Conservation (phyloP, 1,140 invertebrate genomes). For the Diorhabda elongata region DNA sequence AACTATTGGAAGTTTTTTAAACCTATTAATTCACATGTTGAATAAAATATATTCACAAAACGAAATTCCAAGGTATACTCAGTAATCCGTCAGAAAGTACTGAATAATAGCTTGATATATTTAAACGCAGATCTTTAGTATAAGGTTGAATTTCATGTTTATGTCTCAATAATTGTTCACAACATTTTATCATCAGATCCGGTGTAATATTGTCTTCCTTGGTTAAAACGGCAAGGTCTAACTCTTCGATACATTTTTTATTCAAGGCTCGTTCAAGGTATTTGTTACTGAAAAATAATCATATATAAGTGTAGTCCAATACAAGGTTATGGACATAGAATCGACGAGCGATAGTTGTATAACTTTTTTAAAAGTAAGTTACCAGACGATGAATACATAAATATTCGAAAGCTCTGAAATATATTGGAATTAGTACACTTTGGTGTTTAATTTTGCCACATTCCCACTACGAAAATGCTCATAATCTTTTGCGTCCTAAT, state of each 20-base stretch:
- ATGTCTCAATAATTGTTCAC: conserved; percentile 62
- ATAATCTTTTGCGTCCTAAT: too few species aligned
- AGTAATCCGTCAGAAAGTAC: conserved; percentile 85
- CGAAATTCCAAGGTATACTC: conserved; percentile 92
- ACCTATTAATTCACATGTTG: too few species aligned
- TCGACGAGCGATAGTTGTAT: background rate
- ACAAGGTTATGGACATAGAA: background rate
- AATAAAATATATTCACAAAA: conserved; percentile 45
- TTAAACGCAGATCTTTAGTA: conserved; percentile 59
- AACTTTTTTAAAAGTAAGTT: too few species aligned
- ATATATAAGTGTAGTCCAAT: background rate
- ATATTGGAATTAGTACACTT: too few species aligned
- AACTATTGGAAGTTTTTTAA: too few species aligned
- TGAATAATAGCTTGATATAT: conserved; percentile 87
- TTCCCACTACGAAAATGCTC: too few species aligned
- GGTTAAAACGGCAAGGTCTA: conserved; percentile 65
- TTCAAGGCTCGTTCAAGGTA: conserved; percentile 69
- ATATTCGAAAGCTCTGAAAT: too few species aligned
- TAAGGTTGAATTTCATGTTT: conserved; percentile 42
- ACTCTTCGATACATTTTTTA: conserved; percentile 58
- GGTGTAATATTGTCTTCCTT: conserved; percentile 90
- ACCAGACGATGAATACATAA: too few species aligned
- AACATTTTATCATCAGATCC: conserved; percentile 82
- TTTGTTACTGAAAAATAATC: conserved; percentile 63
- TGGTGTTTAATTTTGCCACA: too few species aligned